These are phyloP conservation scores for Meghimatium bilineatum DNA, from an alignment of 2,888 invertebrate genomes.

Conservation along the genomic window DNA sequence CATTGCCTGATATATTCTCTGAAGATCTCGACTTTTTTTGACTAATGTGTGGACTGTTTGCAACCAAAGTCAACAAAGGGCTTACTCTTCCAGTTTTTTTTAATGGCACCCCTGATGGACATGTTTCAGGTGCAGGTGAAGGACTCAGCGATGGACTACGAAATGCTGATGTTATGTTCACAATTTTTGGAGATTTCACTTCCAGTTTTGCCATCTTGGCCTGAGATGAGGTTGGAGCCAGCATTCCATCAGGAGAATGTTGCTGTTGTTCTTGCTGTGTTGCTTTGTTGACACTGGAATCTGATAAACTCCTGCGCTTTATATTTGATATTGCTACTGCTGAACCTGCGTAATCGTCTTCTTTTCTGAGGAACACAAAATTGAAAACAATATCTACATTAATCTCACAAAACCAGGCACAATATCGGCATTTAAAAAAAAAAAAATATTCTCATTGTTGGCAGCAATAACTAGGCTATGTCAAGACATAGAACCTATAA, in stretches of 20 bases:
- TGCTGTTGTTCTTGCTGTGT: conserved; percentile 43
- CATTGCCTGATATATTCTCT: conserved; percentile 59
- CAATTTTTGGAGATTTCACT: conserved; percentile 63
- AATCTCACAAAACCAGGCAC: too few relatives aligned
- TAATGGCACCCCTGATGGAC: conserved; percentile 34
- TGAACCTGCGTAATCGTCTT: background rate
- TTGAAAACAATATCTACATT: background rate
- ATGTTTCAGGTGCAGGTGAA: background rate
- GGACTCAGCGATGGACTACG: conserved; percentile 34
- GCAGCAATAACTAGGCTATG: too few relatives aligned
- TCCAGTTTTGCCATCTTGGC: conserved; percentile 70
- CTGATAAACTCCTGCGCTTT: conserved; percentile 65
- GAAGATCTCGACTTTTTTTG: conserved; percentile 65
- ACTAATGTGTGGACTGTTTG: conserved; percentile 49
- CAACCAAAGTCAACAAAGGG: conserved; percentile 50
- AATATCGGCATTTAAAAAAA: too few relatives aligned
- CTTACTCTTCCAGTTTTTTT: conserved; percentile 53
- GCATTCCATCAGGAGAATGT: conserved; percentile 19
- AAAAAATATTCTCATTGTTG: too few relatives aligned
- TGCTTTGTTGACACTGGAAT: conserved; percentile 56
- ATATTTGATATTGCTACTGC: conserved; percentile 37
- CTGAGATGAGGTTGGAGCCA: conserved; percentile 50
- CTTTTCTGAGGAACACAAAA: conserved; percentile 11
- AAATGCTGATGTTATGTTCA: conserved; percentile 52
- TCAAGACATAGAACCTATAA: too few relatives aligned